phyloP scores from a whole-genome alignment of 2,888 invertebrate species.

The Linyphia triangularis region DNA sequence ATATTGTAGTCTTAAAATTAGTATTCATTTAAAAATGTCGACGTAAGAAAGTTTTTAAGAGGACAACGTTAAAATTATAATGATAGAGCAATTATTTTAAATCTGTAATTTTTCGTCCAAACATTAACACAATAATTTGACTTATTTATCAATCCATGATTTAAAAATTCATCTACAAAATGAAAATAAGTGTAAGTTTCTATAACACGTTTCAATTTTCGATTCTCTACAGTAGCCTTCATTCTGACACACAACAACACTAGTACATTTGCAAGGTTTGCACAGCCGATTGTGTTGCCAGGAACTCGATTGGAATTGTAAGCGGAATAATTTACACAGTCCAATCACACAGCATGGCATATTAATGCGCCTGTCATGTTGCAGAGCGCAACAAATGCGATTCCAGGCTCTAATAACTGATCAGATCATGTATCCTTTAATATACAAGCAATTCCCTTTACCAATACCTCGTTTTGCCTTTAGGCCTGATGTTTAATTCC shows the following conservation, averaged over 20 bases:
- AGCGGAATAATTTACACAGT: slow-evolving; percentile 45
- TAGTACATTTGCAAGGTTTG: slow-evolving; percentile 24
- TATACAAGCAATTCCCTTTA: slow-evolving; percentile 39
- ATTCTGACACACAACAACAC: not conserved
- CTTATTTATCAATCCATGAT: no score
- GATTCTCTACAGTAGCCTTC: not conserved
- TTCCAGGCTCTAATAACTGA: slow-evolving; percentile 34
- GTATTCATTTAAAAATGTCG: no score
- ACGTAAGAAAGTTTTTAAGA: no score
- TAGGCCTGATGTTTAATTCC: slow-evolving; percentile 49
- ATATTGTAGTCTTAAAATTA: no score
- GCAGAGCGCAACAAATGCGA: slow-evolving; percentile 53
- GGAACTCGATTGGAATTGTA: slow-evolving; percentile 56
- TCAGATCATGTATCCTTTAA: slow-evolving; percentile 59
- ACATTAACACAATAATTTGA: no score
- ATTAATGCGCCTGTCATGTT: slow-evolving; percentile 53
- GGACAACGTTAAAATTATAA: no score
- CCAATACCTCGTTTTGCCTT: slow-evolving; percentile 29
- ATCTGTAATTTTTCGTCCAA: no score
- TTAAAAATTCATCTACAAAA: no score
- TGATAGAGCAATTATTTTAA: no score
- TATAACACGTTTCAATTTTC: not conserved
- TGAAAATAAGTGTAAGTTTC: no score
- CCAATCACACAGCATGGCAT: slow-evolving; percentile 49
- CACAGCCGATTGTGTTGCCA: slow-evolving; percentile 30